Percentiles rank a stretch among this genome's conserved stretches.
Conservation (phyloP, 2,888 invertebrate species). For the Scotopteryx bipunctaria region DNA sequence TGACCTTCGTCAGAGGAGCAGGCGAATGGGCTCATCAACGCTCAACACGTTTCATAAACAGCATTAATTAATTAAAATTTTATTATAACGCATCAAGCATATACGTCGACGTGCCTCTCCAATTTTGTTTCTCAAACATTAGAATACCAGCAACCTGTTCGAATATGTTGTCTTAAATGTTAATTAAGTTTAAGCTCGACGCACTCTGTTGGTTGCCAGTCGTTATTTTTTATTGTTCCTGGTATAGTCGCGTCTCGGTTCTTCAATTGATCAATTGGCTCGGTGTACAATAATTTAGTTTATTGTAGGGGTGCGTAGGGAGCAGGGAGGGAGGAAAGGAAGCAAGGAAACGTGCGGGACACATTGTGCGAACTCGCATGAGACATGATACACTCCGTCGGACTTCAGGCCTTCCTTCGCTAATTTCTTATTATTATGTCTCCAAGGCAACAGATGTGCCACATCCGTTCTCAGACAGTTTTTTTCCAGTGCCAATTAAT, state of each 20-base stretch:
- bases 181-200: slow-evolving; percentile 35
- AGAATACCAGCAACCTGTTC: slow-evolving; percentile 36
- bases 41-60: slow-evolving; percentile 57
- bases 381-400: slow-evolving; percentile 43
- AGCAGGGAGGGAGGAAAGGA: slow-evolving; percentile 51
- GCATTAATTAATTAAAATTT: slow-evolving; percentile 55
- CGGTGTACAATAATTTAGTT: slow-evolving; percentile 44
- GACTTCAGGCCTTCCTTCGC: slow-evolving; percentile 61
- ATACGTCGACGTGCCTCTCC: slow-evolving; percentile 28
- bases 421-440: slow-evolving; percentile 80
- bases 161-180: slow-evolving; percentile 34
- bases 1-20: slow-evolving; percentile 66
- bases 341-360: slow-evolving; percentile 70
- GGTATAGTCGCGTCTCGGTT: slow-evolving; percentile 29
- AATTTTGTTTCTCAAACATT: slow-evolving; percentile 39
- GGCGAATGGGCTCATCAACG: slow-evolving; percentile 72
- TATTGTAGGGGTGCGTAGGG: slow-evolving; percentile 38
- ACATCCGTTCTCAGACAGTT: slow-evolving; percentile 69
- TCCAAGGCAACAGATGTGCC: slow-evolving; percentile 77
- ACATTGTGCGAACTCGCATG: slow-evolving; percentile 76
- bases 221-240: slow-evolving; percentile 34
- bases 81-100: slow-evolving; percentile 45
- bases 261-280: slow-evolving; percentile 48
- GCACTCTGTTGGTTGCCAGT: slow-evolving; percentile 27
- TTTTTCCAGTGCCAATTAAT: slow-evolving; percentile 48